These are phyloP conservation scores for Oreochromis niloticus DNA, from an alignment of 2,113 vertebrate species.

Conservation along the genomic window DNA sequence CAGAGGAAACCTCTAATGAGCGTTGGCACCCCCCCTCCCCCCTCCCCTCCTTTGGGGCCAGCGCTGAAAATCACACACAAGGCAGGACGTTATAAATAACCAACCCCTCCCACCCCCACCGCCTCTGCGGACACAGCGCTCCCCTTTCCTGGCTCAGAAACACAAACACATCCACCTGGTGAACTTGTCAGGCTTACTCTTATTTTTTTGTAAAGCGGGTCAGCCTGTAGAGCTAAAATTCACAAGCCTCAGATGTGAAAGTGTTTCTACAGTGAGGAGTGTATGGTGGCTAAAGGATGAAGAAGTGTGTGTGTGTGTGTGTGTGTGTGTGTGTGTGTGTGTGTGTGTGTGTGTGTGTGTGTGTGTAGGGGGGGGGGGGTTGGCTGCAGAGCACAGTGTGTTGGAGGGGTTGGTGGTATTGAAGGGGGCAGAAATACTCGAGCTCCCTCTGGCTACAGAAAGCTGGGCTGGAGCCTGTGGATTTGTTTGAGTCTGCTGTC, in stretches of 20 bases:
- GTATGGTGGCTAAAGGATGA: constrained; percentile 1
- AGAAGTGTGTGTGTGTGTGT: background rate
- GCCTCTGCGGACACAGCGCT: background rate
- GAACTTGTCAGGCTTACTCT: background rate
- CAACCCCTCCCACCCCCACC: background rate
- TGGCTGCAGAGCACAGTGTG: constrained; percentile 53
- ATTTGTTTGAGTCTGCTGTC: constrained; percentile 64
- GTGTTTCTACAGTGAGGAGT: constrained; percentile 11
- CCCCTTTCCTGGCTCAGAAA: background rate
- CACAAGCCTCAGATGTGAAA: background rate
- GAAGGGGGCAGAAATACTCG: constrained; percentile 37
- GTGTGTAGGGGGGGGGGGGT: accelerated
- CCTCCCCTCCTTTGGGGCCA: background rate
- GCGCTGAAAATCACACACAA: background rate
- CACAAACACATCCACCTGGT: constrained; percentile 21
- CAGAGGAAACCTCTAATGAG: constrained; percentile 57
- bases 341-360: background rate
- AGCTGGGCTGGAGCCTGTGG: constrained; percentile 48
- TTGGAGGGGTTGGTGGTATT: constrained; percentile 1
- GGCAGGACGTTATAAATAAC: constrained; percentile 56
- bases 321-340: background rate
- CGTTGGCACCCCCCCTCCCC: constrained; percentile 7
- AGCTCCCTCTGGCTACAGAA: constrained; percentile 45
- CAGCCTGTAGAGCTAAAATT: background rate
- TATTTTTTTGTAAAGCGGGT: background rate